phyloP scores from a whole-genome alignment of 2,113 vertebrate genomes.

The Mandrillus leucophaeus region DNA sequence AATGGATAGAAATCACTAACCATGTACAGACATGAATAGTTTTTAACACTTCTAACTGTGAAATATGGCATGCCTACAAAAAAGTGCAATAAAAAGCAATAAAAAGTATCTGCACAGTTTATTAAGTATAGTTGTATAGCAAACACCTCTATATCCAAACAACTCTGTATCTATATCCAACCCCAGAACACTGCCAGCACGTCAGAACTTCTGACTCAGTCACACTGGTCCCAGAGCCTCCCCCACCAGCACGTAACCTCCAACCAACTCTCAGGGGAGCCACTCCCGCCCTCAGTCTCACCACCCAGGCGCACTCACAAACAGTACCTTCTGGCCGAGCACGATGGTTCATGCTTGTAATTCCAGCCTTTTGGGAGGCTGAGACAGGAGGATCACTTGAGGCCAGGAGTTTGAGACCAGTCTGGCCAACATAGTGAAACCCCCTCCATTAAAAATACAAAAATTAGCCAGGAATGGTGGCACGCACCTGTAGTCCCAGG shows the following conservation, averaged over 20 bases:
- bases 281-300: not conserved
- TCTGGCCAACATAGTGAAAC: no score
- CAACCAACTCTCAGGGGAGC: not conserved
- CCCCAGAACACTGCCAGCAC: not conserved
- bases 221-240: not conserved
- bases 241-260: not conserved
- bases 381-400: no score
- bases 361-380: no score
- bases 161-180: no score
- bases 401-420: no score
- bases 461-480: no score
- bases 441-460: no score
- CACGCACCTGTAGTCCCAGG: no score
- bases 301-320: not conserved
- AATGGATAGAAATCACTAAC: not conserved
- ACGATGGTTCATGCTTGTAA: no score
- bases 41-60: not conserved
- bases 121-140: not conserved
- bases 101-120: not conserved
- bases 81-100: not conserved
- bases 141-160: not conserved
- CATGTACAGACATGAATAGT: rapidly evolving
- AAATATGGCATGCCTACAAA: not conserved
- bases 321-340: not conserved
- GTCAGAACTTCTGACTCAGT: not conserved